Conservation (phyloP, 2,888 invertebrate genomes). For the Leistus spinibarbis region DNA sequence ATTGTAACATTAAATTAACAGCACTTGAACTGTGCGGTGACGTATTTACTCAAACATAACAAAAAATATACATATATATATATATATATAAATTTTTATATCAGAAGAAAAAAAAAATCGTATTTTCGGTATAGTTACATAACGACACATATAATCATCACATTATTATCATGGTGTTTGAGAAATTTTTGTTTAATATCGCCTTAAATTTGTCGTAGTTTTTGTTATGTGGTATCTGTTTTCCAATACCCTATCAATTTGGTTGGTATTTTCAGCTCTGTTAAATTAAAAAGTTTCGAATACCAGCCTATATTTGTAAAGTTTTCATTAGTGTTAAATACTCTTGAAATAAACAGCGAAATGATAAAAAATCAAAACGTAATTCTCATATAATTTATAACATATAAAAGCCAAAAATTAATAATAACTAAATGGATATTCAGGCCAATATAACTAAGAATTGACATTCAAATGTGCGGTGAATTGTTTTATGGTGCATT, state of each 20-base stretch:
- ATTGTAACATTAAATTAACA: conserved; percentile 25
- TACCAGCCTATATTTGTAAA: conserved; percentile 3
- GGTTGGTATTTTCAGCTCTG: background rate
- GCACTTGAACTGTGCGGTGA: conserved; percentile 36
- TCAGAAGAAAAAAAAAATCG: conserved; percentile 25
- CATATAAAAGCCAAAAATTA: background rate
- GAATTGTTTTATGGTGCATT: background rate
- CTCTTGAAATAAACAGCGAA: conserved; percentile 26
- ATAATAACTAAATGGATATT: background rate
- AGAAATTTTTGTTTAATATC: conserved; percentile 1
- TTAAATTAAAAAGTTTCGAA: conserved; percentile 3
- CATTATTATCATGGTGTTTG: background rate
- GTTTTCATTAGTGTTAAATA: conserved; percentile 10
- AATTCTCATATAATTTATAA: conserved; percentile 5
- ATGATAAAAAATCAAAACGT: conserved; percentile 37
- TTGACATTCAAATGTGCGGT: background rate
- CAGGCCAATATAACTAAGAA: conserved; percentile 2
- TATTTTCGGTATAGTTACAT: conserved; percentile 33
- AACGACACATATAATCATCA: conserved; percentile 9
- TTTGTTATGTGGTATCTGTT: conserved; percentile 24
- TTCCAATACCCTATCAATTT: background rate
- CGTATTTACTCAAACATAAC: conserved; percentile 18
- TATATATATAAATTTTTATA: conserved; percentile 36
- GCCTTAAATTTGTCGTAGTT: conserved; percentile 7
- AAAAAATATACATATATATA: conserved; percentile 19